A percentile compares a stretch with the other conserved stretches of the same genome.
phyloP scores from a whole-genome alignment of 2,888 invertebrate species.

The Plutella xylostella region DNA sequence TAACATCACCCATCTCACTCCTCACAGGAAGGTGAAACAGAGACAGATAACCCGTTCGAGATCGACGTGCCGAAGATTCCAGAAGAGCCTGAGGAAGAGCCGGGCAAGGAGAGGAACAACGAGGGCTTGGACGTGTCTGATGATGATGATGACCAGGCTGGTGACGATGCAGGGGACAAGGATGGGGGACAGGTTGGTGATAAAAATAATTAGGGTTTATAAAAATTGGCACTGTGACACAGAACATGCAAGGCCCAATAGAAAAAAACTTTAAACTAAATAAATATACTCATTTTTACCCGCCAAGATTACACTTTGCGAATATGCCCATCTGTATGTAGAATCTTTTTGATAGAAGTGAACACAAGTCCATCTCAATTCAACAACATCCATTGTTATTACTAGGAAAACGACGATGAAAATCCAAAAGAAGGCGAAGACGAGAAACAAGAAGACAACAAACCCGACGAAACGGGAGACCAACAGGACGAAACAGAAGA shows the following conservation, averaged over 20 bases:
- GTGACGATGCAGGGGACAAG: slow-evolving; percentile 20
- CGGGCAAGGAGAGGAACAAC: slow-evolving; percentile 40
- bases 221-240: too few relatives aligned
- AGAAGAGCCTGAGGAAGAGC: slow-evolving; percentile 44
- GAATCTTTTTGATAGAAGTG: too few relatives aligned
- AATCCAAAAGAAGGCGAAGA: slow-evolving; percentile 53
- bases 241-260: too few relatives aligned
- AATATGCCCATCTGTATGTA: too few relatives aligned
- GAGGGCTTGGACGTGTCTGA: slow-evolving; percentile 61
- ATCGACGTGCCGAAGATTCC: slow-evolving; percentile 80
- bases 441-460: slow-evolving; percentile 26
- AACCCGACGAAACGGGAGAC: slow-evolving; percentile 26
- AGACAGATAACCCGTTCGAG: slow-evolving; percentile 87
- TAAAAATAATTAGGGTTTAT: too few relatives aligned
- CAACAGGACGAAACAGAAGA: slow-evolving; percentile 27
- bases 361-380: too few relatives aligned
- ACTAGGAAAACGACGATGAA: slow-evolving; percentile 19
- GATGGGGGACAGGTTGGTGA: too few relatives aligned
- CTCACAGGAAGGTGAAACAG: slow-evolving; percentile 62
- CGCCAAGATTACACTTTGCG: too few relatives aligned
- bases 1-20: background rate
- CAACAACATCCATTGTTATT: slow-evolving; percentile 3
- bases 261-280: too few relatives aligned
- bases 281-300: too few relatives aligned
- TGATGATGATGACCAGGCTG: slow-evolving; percentile 57